Conservation (phyloP, 2,888 invertebrate genomes). For the Chorisops tibialis region DNA sequence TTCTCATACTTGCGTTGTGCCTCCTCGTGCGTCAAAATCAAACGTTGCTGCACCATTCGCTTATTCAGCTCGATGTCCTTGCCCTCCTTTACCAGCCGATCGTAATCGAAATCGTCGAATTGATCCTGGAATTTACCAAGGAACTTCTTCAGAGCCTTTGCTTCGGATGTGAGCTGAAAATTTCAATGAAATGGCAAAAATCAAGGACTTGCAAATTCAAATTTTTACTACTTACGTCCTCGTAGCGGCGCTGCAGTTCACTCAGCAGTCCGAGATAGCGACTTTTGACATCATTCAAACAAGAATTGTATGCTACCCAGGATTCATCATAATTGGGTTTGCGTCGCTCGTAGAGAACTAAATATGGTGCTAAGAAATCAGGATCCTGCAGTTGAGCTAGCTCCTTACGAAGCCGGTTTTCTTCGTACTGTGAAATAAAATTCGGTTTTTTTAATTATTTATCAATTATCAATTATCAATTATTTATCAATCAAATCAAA, state of each 20-base stretch:
- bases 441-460: too few species aligned
- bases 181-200: not conserved
- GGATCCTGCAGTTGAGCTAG: conserved; percentile 55
- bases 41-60: conserved; percentile 49
- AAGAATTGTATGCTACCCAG: conserved; percentile 47
- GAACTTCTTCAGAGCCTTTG: conserved; percentile 45
- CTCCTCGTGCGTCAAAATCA: conserved; percentile 48
- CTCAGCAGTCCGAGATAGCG: conserved; percentile 62
- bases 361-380: conserved; percentile 60
- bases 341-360: conserved; percentile 50
- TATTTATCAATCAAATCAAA: too few species aligned
- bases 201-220: not conserved
- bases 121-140: conserved; percentile 48
- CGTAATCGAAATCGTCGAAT: conserved; percentile 47
- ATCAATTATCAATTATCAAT: too few species aligned
- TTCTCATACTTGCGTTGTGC: conserved; percentile 48
- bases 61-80: conserved; percentile 47
- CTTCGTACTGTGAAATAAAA: conserved; percentile 39
- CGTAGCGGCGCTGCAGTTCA: conserved; percentile 63
- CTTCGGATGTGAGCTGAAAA: conserved; percentile 44
- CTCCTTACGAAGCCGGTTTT: conserved; percentile 48
- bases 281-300: conserved; percentile 66
- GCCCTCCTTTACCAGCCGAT: conserved; percentile 44
- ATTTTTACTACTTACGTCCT: conserved; percentile 54
- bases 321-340: conserved; percentile 42